A percentile compares a stretch with the other conserved stretches of the same genome.
Conservation (phyloP, 2,113 vertebrate genomes). For the Esox niger region DNA sequence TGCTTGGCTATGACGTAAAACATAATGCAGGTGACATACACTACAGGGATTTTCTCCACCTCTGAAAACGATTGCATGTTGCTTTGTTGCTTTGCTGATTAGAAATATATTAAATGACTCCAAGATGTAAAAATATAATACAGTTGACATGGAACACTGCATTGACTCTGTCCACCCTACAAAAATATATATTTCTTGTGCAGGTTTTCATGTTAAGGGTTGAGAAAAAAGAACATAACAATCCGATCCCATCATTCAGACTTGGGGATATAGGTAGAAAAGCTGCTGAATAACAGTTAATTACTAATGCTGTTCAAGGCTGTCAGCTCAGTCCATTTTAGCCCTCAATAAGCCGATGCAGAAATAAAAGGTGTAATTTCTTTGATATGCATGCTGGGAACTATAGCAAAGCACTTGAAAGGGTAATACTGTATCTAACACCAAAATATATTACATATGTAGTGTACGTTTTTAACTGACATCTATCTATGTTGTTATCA, state of each 20-base stretch:
- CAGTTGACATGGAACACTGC: no score
- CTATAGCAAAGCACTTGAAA: constrained; percentile 2
- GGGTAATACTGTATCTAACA: not conserved
- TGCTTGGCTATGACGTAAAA: no score
- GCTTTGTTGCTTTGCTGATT: no score
- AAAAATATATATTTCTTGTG: not conserved
- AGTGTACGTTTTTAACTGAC: constrained; percentile 35
- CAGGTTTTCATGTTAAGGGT: not conserved
- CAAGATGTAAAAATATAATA: no score
- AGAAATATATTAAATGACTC: no score
- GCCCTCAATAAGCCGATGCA: constrained; percentile 41
- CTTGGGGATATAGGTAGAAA: constrained; percentile 25
- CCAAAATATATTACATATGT: not conserved
- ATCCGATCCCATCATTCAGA: constrained; percentile 26
- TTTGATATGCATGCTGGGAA: constrained; percentile 26
- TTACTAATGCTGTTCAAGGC: constrained; percentile 39
- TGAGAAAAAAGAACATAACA: constrained; percentile 4
- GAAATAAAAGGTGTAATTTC: constrained; percentile 38
- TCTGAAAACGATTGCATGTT: no score
- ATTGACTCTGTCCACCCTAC: no score
- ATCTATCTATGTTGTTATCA: constrained; percentile 21
- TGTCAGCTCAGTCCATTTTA: constrained; percentile 31
- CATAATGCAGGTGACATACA: no score
- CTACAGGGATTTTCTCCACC: no score
- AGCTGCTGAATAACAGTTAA: constrained; percentile 39